Percentiles rank a stretch among this genome's conserved stretches.
These are phyloP conservation scores for Craseonycteris thonglongyai DNA, from an alignment of 2,113 vertebrate genomes.

Conservation along the genomic window DNA sequence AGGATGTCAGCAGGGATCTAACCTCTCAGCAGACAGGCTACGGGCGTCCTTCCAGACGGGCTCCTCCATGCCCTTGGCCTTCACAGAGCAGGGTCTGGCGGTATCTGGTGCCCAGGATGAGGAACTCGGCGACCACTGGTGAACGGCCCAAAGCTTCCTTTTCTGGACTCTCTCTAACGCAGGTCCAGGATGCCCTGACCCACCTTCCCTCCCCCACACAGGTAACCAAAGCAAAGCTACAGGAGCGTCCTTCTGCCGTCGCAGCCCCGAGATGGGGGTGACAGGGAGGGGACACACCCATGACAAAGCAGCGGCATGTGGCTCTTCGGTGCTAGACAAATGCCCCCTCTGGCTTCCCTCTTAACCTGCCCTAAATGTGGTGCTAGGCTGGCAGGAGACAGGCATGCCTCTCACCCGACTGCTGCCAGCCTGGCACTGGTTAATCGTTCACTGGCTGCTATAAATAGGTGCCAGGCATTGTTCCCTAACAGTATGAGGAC, in stretches of 20 bases:
- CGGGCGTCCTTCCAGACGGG: background rate
- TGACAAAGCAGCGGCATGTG: rapidly evolving
- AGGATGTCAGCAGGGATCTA: background rate
- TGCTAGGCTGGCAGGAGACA: background rate
- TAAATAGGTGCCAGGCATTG: background rate
- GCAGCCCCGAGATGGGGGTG: rapidly evolving
- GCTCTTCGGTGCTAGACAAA: background rate
- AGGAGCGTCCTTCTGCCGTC: too few species aligned
- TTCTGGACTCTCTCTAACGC: background rate
- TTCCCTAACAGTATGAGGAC: background rate
- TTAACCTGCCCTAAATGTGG: background rate
- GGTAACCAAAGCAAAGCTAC: background rate
- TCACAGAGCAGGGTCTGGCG: background rate
- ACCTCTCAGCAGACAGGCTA: background rate
- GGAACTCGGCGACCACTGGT: background rate
- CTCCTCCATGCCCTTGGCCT: rapidly evolving
- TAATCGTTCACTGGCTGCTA: constrained; percentile 17
- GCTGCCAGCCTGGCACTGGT: background rate
- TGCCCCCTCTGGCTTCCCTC: background rate
- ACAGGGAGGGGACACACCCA: rapidly evolving
- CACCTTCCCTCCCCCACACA: rapidly evolving
- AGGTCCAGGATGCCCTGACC: background rate
- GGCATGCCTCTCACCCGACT: background rate
- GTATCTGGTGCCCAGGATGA: background rate
- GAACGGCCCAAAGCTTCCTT: background rate